Conservation (phyloP, 2,113 vertebrate genomes). For the Anoplopoma fimbria region DNA sequence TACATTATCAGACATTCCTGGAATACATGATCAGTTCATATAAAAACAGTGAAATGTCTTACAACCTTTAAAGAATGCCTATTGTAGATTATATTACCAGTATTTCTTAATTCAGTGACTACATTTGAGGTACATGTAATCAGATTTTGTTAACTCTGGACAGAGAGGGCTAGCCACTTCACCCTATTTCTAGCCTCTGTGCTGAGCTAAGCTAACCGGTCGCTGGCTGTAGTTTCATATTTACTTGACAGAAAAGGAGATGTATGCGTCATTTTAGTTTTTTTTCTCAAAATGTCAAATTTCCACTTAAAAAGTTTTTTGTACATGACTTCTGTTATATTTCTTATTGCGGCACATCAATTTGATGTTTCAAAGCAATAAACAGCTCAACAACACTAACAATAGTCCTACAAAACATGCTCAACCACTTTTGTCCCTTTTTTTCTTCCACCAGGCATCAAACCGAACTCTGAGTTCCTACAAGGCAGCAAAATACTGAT, state of each 20-base stretch:
- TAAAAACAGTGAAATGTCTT: not conserved
- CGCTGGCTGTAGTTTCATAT: not conserved
- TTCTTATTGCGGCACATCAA: not conserved
- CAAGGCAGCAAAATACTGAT: conserved; percentile 77
- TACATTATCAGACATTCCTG: not conserved
- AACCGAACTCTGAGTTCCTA: conserved; percentile 83
- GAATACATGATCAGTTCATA: not conserved
- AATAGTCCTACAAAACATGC: not conserved
- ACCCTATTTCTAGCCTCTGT: not conserved
- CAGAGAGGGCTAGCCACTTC: not conserved
- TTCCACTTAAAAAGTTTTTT: not conserved
- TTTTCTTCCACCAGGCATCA: conserved; percentile 75
- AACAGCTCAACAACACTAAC: not conserved
- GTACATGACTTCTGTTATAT: not conserved
- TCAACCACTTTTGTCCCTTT: not conserved
- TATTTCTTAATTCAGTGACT: not conserved
- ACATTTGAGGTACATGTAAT: not conserved
- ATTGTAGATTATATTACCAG: not conserved
- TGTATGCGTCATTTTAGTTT: not conserved
- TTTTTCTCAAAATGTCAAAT: not conserved
- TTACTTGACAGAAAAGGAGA: not conserved
- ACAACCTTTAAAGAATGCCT: not conserved
- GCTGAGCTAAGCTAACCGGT: not conserved
- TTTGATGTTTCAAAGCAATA: not conserved
- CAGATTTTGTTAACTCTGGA: not conserved